Base-by-base conservation (phyloP, 2,113 vertebrate species). In the Sapayoa aenigma region DNA sequence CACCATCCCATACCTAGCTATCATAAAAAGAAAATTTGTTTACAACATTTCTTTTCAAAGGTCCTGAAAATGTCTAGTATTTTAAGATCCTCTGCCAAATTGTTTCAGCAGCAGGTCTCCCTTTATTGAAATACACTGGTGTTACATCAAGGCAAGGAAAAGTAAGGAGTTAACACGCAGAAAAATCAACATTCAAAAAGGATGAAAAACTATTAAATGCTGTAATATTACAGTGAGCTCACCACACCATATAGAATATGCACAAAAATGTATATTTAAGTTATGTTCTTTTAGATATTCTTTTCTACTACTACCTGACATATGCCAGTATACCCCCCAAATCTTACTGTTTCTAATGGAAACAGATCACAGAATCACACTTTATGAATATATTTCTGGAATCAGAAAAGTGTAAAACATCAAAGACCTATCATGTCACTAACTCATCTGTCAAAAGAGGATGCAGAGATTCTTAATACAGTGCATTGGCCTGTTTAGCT, bases 401-500 rank as follows among this genome's bases (percentile, higher is more conserved):
- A 92, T 65, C 35, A 78, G 78, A 93, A 76, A 93, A 92, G 18
- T 14, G 17, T 46, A 49, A 78, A 84, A 93, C 69, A 78, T 95
- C 76, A 91, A 96, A 94, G 90, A 37, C 31, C 63, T 33, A 37
- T 52, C 91, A 74, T 52, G 33, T 66, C 87, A 90, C 52, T 50
- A 87, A 39, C 39, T 60, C 0, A 5, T 52, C 72, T 67, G 76
- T 95, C 93, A 93, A 25, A 66, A 81, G 55, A 71, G 46, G 82
- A 77, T 88, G 90, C 87, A 74, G 87, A 84, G 86, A 74, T 86
- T 87, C 65, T 82, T 73, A 82, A 74, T 74, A 84, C 50, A 75
- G 41, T 68, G 49, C 87, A 81, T 60, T 90, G 85, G 72, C 68
- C 93, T 90, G 75, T 65, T 95, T 95, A 88, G 72, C 74, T 96